Evolutionary conservation across 2,888 invertebrate species (phyloP).

Genomic region (Drosophila recens): DNA sequence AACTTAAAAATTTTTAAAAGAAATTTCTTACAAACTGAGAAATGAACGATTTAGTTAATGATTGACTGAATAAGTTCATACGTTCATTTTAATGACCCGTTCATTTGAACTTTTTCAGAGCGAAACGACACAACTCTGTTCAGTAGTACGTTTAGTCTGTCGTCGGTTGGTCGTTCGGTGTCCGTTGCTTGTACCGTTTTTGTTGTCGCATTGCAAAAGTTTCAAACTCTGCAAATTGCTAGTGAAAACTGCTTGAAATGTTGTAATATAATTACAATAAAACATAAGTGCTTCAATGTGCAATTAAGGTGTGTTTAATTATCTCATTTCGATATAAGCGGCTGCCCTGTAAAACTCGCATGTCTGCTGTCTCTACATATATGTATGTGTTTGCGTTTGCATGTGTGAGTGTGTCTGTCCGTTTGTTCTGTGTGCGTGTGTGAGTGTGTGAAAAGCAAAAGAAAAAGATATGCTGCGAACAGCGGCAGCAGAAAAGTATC

Average conservation of each 20-base stretch:
- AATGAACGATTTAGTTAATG: no score
- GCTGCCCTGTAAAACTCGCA: conserved; percentile 41
- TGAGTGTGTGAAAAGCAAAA: conserved; percentile 61
- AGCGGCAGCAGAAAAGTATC: conserved; percentile 70
- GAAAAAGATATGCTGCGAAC: conserved; percentile 72
- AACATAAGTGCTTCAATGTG: conserved; percentile 61
- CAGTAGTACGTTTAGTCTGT: conserved; percentile 44
- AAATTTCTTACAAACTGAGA: no score
- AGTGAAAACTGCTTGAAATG: conserved; percentile 63
- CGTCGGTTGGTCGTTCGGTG: conserved; percentile 49
- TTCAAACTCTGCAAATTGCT: conserved; percentile 54
- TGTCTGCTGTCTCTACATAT: conserved; percentile 47
- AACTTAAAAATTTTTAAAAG: no score
- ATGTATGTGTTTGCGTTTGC: conserved; percentile 15
- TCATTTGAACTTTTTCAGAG: no score
- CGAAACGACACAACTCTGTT: no score
- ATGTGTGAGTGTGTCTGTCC: conserved; percentile 41
- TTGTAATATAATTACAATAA: conserved; percentile 66
- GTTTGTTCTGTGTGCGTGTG: conserved; percentile 33
- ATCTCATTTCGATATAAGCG: conserved; percentile 28
- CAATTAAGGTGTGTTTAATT: conserved; percentile 70
- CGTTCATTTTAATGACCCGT: no score
- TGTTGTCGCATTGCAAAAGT: conserved; percentile 55
- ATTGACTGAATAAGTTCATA: no score
- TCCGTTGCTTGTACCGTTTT: conserved; percentile 35